Evolutionary conservation across 2,888 invertebrate species (phyloP), one percentile per base, ranked within the genome.

Genomic region (Dicranocentrus wangi): DNA sequence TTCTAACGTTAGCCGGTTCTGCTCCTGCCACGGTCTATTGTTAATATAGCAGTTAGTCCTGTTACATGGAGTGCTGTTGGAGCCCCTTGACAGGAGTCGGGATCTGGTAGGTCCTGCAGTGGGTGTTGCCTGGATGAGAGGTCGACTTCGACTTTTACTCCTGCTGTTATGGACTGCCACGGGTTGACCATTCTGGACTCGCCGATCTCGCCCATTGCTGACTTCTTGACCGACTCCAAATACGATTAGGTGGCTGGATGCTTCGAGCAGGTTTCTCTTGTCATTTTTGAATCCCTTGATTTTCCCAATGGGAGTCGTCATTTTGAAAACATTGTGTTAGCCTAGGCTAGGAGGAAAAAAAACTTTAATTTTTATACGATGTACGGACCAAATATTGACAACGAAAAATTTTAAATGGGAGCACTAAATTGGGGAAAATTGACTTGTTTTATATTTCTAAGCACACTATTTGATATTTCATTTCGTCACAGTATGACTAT

Each of bases 241-340:
- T 1, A 73, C 53, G 1, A 73, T 39, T 15, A 73, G 19, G 23
- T 65, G 47, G 21, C 53, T 73, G 2, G 63, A 51, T 1, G 51
- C 17, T 27, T 73, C 73, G 3, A 73, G 2, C 23, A 73, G 51
- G 17, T 32, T 63, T 73, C 73, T 63, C 28, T 65, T 63, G 39
- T 73, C 73, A 21, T 73, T 73, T 51, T 65, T 61, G 28, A 73
- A 63, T 13, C 73, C 73, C 60, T 53, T 73, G 10, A 32, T 19
- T 58, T 58, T 70, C 21, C n/a, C 7, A 7, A 39, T 42, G 15
- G 43, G 32, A 8, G 42, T 39, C 17, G 53, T 70, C 70, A 70
- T 70, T 17, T 7, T 69, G n/a, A 13, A n/a, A 19, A 13, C 51
- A 53, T 68, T 68, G 39, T 60, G 25, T 55, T 55, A 23, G n/a